Evolutionary conservation across 2,113 vertebrate genomes (phyloP).

Genomic region (Pungitius pungitius): DNA sequence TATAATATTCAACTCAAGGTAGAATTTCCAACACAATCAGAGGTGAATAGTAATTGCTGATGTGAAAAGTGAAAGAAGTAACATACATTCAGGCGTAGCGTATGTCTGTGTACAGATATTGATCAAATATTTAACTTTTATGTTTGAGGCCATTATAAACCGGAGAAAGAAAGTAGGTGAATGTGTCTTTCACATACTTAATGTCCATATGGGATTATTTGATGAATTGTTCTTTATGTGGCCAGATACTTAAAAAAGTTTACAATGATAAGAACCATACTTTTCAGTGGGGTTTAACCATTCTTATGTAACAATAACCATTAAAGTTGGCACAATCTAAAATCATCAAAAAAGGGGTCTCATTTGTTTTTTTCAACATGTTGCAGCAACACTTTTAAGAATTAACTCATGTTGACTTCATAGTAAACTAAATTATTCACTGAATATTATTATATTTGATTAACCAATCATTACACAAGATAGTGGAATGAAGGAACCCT

Average conservation of each 20-base stretch:
- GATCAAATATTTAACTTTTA: background rate
- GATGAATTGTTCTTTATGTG: background rate
- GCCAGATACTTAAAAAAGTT: background rate
- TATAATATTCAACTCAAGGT: background rate
- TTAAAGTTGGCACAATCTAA: background rate
- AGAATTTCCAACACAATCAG: background rate
- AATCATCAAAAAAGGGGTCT: background rate
- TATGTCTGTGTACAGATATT: background rate
- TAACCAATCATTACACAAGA: background rate
- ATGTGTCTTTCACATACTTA: background rate
- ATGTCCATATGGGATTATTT: background rate
- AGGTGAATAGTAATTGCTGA: background rate
- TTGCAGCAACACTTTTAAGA: background rate
- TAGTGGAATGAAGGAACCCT: background rate
- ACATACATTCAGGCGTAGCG: background rate
- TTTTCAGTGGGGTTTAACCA: background rate
- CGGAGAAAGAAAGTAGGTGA: background rate
- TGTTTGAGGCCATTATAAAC: background rate
- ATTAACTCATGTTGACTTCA: background rate
- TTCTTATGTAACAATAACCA: background rate
- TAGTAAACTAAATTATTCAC: background rate
- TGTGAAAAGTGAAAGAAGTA: background rate
- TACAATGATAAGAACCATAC: background rate
- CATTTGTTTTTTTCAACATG: background rate
- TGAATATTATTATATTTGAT: background rate